Evolutionary conservation across 2,797 vertebrate species (phyloP).

Genomic region (Leptodactylus fallax): DNA sequence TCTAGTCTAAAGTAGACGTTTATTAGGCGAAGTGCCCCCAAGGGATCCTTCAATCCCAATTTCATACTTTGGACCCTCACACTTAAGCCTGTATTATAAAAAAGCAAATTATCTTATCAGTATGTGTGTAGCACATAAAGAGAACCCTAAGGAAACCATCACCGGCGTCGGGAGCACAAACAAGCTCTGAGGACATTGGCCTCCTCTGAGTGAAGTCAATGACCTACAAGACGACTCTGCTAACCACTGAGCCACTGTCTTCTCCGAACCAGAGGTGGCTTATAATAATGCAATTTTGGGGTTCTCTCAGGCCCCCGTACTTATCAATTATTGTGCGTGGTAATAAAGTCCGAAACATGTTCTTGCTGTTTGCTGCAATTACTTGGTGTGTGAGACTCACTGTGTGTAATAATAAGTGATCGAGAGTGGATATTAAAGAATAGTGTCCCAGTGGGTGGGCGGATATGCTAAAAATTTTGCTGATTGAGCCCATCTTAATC

Average conservation of each 20-base stretch:
- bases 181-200: neutral
- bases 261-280: neutral
- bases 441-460: conserved; percentile 9
- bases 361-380: conserved; percentile 29
- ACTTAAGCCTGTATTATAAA: neutral
- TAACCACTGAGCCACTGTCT: neutral
- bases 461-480: conserved; percentile 12
- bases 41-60: neutral
- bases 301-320: neutral
- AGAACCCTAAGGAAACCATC: neutral
- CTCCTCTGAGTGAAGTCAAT: neutral
- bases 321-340: conserved; percentile 1
- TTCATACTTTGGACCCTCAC: neutral
- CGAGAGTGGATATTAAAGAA: conserved; percentile 28
- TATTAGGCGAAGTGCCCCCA: neutral
- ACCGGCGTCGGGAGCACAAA: no score
- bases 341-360: neutral
- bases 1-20: neutral
- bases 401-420: conserved; percentile 28
- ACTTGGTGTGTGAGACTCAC: conserved; percentile 17
- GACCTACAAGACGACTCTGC: neutral
- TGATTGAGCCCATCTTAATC: neutral
- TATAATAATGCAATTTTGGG: neutral
- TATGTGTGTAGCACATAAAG: neutral
- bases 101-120: neutral